These are phyloP conservation scores for Chymomyza procnemis DNA, from an alignment of 2,888 invertebrate genomes.

Conservation along the genomic window DNA sequence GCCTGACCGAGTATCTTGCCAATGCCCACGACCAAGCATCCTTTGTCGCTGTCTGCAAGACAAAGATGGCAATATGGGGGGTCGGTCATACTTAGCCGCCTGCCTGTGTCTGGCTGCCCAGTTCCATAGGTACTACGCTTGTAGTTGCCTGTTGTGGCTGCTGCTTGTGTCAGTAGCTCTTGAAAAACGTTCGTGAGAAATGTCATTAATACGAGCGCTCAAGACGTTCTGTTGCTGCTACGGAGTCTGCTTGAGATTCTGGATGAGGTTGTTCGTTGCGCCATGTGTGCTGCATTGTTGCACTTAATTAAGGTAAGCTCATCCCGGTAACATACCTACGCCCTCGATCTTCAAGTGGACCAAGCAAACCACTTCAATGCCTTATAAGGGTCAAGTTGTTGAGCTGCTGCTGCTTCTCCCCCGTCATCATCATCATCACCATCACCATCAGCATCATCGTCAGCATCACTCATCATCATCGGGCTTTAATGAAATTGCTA, in stretches of 20 bases:
- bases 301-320: conserved; percentile 68
- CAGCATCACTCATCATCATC: background rate
- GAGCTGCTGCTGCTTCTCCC: background rate
- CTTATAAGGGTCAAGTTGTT: conserved; percentile 48
- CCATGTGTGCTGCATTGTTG: conserved; percentile 58
- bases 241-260: conserved; percentile 25
- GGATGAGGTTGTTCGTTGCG: conserved; percentile 6
- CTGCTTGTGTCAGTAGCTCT: conserved; percentile 56
- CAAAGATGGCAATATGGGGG: background rate
- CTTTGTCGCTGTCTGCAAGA: background rate
- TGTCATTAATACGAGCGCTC: conserved; percentile 69
- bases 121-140: background rate
- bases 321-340: conserved; percentile 45
- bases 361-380: conserved; percentile 4
- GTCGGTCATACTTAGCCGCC: background rate
- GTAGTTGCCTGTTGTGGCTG: conserved; percentile 9
- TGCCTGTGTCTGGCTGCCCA: background rate
- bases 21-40: background rate
- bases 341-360: conserved; percentile 38
- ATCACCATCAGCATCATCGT: background rate
- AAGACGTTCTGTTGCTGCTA: background rate
- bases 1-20: conserved; percentile 10
- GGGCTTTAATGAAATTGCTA: conserved; percentile 43
- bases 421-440: background rate
- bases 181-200: conserved; percentile 69